Conservation (phyloP, 2,797 vertebrate species). For the Anas bernieri region DNA sequence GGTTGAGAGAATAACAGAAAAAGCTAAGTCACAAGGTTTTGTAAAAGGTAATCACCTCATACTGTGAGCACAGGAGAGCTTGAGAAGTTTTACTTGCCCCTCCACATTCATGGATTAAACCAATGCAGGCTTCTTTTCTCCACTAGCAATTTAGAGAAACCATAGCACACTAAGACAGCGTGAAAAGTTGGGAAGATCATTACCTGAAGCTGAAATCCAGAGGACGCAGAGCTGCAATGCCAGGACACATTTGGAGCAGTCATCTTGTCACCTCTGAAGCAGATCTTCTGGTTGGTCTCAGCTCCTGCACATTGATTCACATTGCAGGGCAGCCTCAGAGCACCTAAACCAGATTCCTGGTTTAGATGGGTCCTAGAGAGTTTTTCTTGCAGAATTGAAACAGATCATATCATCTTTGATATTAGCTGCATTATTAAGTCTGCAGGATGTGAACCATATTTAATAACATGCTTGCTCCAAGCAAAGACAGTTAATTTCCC, state of each 20-base stretch:
- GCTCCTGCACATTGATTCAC: fast-evolving
- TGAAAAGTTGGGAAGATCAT: not conserved
- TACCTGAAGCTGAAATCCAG: fast-evolving
- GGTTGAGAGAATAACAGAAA: not conserved
- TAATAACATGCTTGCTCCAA: not conserved
- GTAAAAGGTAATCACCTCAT: not conserved
- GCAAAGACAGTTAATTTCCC: not conserved
- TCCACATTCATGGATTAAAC: not conserved
- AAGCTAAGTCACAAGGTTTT: not conserved
- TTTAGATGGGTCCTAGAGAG: not conserved
- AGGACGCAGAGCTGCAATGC: not conserved
- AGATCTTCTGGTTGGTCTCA: not conserved
- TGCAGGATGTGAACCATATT: not conserved
- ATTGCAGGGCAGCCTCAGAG: not conserved
- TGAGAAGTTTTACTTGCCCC: not conserved
- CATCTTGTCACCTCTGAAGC: not conserved
- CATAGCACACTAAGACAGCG: not conserved
- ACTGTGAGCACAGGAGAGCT: not conserved
- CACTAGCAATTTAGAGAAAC: not conserved
- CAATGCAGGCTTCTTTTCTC: not conserved
- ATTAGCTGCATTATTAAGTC: not conserved
- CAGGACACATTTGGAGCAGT: not conserved
- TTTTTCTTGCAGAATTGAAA: not conserved
- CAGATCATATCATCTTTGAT: not conserved
- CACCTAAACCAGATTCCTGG: not conserved